Base-by-base conservation (phyloP, 2,113 vertebrate species). In the Vidua macroura region DNA sequence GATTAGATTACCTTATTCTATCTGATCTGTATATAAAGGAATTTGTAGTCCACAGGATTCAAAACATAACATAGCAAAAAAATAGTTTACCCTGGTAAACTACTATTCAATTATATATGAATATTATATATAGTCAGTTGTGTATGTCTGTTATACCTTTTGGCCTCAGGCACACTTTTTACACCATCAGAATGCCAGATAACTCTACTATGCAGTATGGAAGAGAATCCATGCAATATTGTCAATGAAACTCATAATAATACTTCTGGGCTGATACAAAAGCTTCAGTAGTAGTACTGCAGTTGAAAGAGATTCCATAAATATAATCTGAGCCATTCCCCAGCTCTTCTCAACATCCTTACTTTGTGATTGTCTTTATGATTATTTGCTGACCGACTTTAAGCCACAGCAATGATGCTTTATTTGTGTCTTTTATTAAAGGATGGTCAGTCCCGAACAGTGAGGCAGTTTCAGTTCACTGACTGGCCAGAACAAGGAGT, bases 401-500 rank as follows among this genome's bases (percentile, higher is more conserved):
- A 37, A 72, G 51, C 23, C 37, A 10, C 46, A 79, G 51, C 60
- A 46, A 4, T 12, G 41, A 15, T 51, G 51, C 6, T 48, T 56
- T 53, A 56, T 94, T 56, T 95, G 18, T 89, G 35, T 95, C 64
- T 96, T 83, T 95, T 90, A 22, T 90, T 94, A 59, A 97, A 99
- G 99, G 99, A 99, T 49, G 99, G 99, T 31, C 99, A 99, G 97
- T 99, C 99, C 60, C 98, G 99, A 96, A 99, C 99, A 90, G 99
- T 99, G 76, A 98, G 99, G 92, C 99, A 99, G 97, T 99, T 99
- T 98, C 99, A 99, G 98, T 99, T 99, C 98, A 99, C 99, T 49
- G 99, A 99, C 97, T 99, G 99, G 99, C 99, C 99, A 41, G 99
- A 99, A 83, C 99, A 99, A 98, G 99, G 99, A 97, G 99, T 99